Conservation (phyloP, 2,888 invertebrate species). For the Sinopyrophorus schimmeli region DNA sequence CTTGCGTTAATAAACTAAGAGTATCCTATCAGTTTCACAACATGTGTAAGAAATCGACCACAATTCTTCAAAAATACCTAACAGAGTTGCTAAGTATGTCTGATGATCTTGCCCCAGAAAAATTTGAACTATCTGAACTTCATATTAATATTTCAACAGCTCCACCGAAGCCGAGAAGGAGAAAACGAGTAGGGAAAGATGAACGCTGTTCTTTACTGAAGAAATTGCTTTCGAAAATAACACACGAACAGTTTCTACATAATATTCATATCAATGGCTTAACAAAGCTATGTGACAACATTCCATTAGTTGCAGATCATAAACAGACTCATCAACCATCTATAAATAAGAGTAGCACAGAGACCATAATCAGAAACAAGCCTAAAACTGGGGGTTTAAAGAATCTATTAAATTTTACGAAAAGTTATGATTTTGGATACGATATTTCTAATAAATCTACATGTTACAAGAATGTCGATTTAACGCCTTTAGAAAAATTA, state of each 20-base stretch:
- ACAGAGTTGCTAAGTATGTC: constrained; percentile 44
- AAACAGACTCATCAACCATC: no score
- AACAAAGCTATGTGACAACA: constrained; percentile 25
- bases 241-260: constrained; percentile 29
- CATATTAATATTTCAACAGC: constrained; percentile 39
- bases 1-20: constrained; percentile 50
- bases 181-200: constrained; percentile 51
- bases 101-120: constrained; percentile 39
- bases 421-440: constrained; percentile 50
- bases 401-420: constrained; percentile 50
- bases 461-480: constrained; percentile 44
- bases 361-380: no score
- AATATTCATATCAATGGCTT: constrained; percentile 30
- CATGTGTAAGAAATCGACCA: constrained; percentile 52
- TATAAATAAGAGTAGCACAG: no score
- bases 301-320: constrained; percentile 3
- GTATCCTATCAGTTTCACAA: constrained; percentile 51
- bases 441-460: constrained; percentile 33
- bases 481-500: constrained; percentile 48
- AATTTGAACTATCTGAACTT: constrained; percentile 46
- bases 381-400: constrained; percentile 44
- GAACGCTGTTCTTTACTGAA: constrained; percentile 51
- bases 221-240: constrained; percentile 43
- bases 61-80: constrained; percentile 48
- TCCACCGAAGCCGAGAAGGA: constrained; percentile 27